Conservation (phyloP, 2,797 vertebrate species). For the Callimico goeldii region DNA sequence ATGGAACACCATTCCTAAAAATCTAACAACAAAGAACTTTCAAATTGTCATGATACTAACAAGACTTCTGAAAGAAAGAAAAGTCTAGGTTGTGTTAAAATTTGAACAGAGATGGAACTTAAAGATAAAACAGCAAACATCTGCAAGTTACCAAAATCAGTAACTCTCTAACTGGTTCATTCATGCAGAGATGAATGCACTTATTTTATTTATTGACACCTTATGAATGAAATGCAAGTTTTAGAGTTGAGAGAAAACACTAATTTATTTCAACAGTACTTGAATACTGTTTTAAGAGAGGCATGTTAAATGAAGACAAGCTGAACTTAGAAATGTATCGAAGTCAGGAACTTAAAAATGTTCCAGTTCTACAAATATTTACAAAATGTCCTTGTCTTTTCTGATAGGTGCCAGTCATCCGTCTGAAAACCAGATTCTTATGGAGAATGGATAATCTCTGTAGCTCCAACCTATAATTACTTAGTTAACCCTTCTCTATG, state of each 20-base stretch:
- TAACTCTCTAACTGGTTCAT: background rate
- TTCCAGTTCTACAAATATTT: background rate
- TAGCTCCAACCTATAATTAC: background rate
- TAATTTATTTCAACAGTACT: background rate
- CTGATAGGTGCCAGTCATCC: background rate
- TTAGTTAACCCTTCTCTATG: background rate
- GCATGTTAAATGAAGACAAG: background rate
- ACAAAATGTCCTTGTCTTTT: background rate
- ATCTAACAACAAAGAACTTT: background rate
- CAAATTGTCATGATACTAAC: background rate
- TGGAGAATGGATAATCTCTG: background rate
- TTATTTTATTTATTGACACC: background rate
- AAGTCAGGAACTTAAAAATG: background rate
- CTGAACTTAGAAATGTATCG: background rate
- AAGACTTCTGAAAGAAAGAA: background rate
- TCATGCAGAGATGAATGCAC: background rate
- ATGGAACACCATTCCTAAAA: background rate
- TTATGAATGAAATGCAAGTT: conserved; percentile 1
- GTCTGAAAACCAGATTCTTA: background rate
- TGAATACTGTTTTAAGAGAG: background rate
- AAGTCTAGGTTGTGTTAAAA: background rate
- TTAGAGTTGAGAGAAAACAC: background rate
- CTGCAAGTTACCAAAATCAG: background rate
- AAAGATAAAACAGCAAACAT: background rate
- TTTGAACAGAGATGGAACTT: background rate